phyloP scores from a whole-genome alignment of 2,113 vertebrate species.

The Poeciliopsis retropinna region DNA sequence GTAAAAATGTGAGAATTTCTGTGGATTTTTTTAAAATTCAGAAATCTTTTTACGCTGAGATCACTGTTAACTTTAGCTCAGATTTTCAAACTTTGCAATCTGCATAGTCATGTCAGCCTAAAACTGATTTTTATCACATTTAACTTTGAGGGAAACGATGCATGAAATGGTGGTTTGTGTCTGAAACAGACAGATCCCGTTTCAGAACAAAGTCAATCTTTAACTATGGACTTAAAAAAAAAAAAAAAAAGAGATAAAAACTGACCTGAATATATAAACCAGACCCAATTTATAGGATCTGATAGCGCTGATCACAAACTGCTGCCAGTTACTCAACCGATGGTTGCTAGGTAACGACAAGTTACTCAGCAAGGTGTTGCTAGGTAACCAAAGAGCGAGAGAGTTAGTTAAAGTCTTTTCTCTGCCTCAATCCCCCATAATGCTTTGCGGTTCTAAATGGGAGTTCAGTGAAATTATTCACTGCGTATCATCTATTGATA shows the following conservation, averaged over 20 bases:
- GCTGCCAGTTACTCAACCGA: too few species aligned
- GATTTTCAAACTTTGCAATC: neutral
- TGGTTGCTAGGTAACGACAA: too few species aligned
- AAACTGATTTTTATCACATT: neutral
- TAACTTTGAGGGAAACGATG: neutral
- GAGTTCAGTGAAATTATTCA: too few species aligned
- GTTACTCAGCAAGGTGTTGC: too few species aligned
- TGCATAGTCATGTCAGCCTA: neutral
- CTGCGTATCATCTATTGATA: too few species aligned
- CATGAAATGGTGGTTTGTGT: neutral
- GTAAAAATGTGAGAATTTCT: neutral
- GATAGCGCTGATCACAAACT: neutral
- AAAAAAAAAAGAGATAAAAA: too few species aligned
- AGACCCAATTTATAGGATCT: conserved; percentile 1
- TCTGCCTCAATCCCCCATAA: too few species aligned
- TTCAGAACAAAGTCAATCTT: neutral
- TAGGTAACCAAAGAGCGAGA: too few species aligned
- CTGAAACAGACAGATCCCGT: neutral
- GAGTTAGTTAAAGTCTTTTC: too few species aligned
- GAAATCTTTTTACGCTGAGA: neutral
- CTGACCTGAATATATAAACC: neutral
- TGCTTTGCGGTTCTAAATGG: too few species aligned
- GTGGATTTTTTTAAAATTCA: neutral
- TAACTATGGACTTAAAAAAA: too few species aligned
- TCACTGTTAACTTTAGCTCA: neutral